Base-by-base conservation (phyloP, 2,113 vertebrate genomes). In the Dasypus novemcinctus region DNA sequence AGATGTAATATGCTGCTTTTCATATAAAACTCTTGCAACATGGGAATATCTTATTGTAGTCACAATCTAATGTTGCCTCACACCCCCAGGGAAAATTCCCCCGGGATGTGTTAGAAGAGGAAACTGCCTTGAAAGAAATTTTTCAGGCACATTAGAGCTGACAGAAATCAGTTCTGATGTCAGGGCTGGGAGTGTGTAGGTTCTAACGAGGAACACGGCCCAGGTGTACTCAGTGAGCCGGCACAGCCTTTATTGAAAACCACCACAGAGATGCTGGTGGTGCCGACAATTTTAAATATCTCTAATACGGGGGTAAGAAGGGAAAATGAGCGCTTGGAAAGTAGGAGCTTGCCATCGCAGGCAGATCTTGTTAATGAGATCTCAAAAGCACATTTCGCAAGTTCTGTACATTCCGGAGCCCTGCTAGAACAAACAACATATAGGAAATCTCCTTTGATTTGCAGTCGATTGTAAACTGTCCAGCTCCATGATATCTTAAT, bases 111-210 rank as follows among this genome's bases (percentile, higher is more conserved):
- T 94, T 93, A 95, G 95, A 94, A 96, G 81, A 95, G 96, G 91
- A 95, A 95, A 88, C 68, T 93, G 88, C 78, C 88, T 83, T 95
- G 92, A 91, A 85, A 88, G 88, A 95, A 82, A 93, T 89, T 92
- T 93, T 94, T 89, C 88, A 81, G 91, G 72, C 91, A 84, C 93
- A 72, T 93, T 43, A 95, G 86, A 96, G 88, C 69, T 91, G 79
- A 95, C 86, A 88, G 90, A 87, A 92, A 80, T 89, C 93, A 76
- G 94, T 76, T 87, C 84, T 93, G 94, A 95, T 57, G 89, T 94
- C 94, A 91, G 86, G 38, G 82, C 52, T 61, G 41, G 66, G 63
- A 21, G 41, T 49, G 59, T 61, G 59, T 8, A 38, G 78, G 71
- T 57, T 23, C 85, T 71, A 92, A 83, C 59, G 1, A 38, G 82